A percentile compares a stretch with the other conserved stretches of the same genome.
phyloP scores from a whole-genome alignment of 2,888 invertebrate species.

The Aquatica leii region DNA sequence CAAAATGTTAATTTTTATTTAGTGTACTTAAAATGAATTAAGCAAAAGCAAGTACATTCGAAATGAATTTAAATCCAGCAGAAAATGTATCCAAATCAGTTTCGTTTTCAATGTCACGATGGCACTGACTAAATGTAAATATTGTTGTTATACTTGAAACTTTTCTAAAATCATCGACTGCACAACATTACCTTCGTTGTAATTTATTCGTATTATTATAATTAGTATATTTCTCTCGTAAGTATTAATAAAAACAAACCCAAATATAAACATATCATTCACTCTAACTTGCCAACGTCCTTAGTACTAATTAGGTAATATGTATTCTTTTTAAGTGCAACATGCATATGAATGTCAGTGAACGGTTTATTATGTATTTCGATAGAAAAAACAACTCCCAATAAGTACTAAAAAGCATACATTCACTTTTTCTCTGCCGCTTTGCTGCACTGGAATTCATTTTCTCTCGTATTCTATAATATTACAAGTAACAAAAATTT shows the following conservation, averaged over 20 bases:
- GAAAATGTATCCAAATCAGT: too few relatives aligned
- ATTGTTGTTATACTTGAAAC: too few relatives aligned
- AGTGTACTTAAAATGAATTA: too few relatives aligned
- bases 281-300: background rate
- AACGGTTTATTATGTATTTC: background rate
- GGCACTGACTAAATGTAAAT: too few relatives aligned
- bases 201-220: too few relatives aligned
- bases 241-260: too few relatives aligned
- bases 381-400: background rate
- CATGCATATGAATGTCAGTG: conserved; percentile 2
- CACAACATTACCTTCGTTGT: too few relatives aligned
- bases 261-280: background rate
- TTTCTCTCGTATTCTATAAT: background rate
- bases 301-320: conserved; percentile 7
- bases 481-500: background rate
- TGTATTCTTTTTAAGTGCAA: conserved; percentile 2
- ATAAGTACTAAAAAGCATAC: conserved; percentile 10
- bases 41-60: too few relatives aligned
- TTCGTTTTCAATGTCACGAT: too few relatives aligned
- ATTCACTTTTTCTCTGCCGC: conserved; percentile 10
- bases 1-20: background rate
- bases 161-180: too few relatives aligned
- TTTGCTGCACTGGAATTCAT: conserved; percentile 5
- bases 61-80: too few relatives aligned
- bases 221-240: too few relatives aligned